phyloP scores from a whole-genome alignment of 2,113 vertebrate genomes.

The Smithornis capensis region DNA sequence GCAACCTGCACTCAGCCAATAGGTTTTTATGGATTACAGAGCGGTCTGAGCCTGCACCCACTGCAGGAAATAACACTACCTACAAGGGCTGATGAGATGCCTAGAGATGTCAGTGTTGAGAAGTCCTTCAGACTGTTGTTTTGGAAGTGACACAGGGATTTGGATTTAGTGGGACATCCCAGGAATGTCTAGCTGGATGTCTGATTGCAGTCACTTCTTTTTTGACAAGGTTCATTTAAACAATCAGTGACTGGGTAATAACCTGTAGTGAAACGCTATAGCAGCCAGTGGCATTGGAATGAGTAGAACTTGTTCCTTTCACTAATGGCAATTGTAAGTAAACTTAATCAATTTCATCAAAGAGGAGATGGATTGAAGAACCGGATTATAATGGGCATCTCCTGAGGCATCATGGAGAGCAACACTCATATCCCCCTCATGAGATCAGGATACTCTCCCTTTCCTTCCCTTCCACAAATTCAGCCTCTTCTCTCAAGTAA shows the following conservation, averaged over 20 bases:
- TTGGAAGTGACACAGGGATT: not conserved
- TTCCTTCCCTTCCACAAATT: not conserved
- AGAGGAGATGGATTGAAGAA: not conserved
- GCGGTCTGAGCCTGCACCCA: not conserved
- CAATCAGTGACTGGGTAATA: not conserved
- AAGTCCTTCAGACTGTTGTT: not conserved
- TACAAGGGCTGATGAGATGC: not conserved
- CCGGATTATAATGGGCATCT: not conserved
- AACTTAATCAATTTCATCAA: not conserved
- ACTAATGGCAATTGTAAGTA: not conserved
- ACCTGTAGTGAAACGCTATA: not conserved
- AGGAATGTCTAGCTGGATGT: not conserved
- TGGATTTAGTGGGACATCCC: not conserved
- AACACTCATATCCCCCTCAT: fast-evolving
- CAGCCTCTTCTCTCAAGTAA: not conserved
- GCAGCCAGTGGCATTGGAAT: not conserved
- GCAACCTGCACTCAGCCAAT: not conserved
- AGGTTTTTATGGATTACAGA: not conserved
- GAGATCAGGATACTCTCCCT: not conserved
- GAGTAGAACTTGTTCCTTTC: not conserved
- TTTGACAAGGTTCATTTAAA: not conserved
- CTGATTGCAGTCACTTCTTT: not conserved
- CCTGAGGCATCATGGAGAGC: not conserved
- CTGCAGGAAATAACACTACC: not conserved
- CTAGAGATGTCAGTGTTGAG: not conserved